phyloP scores from a whole-genome alignment of 1,140 invertebrate species.

The Caenorhabditis elegans region WBcel235 BX284603.4:12906501-12907000 shows the following conservation, averaged over 20 bases:
- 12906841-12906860: too few relatives aligned
- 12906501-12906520: neutral
- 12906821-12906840: too few relatives aligned
- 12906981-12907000: neutral
- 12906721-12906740: constrained; percentile 6
- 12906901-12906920: constrained; percentile 17
- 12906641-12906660: too few relatives aligned
- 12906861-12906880: too few relatives aligned
- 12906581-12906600: neutral
- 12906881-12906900: neutral
- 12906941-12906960: neutral
- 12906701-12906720: neutral
- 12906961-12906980: neutral
- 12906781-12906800: neutral
- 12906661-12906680: neutral
- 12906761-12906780: too few relatives aligned
- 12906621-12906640: neutral
- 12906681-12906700: constrained; percentile 14
- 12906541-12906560: neutral
- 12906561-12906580: neutral
- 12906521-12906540: neutral
- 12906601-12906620: neutral
- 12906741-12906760: neutral
- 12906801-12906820: neutral
- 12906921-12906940: neutral